A percentile compares a stretch with the other conserved stretches of the same genome.
Conservation (phyloP, 2,113 vertebrate species). For the Heterotis niloticus region DNA sequence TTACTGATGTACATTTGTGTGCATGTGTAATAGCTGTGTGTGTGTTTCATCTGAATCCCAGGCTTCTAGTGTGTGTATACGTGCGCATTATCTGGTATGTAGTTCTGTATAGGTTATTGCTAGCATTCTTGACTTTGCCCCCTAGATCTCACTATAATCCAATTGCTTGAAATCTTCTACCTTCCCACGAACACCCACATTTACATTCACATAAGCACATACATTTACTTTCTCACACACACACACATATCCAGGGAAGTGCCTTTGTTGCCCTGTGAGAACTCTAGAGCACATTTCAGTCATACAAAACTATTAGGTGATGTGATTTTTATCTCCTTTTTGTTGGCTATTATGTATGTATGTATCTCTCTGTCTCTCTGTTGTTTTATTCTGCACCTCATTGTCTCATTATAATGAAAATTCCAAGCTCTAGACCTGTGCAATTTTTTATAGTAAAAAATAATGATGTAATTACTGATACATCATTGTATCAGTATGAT, state of each 20-base stretch:
- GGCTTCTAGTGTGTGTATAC: background rate
- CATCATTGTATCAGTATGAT: background rate
- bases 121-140: background rate
- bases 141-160: background rate
- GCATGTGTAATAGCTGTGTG: background rate
- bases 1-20: background rate
- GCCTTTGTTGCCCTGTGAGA: background rate
- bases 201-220: background rate
- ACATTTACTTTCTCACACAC: background rate
- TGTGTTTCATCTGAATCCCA: background rate
- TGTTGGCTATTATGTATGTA: no score
- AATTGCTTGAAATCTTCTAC: background rate
- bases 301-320: no score
- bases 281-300: no score
- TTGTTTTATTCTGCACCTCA: no score
- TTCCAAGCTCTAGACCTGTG: background rate
- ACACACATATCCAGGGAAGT: background rate
- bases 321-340: no score
- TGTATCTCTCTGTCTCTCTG: no score
- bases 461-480: background rate
- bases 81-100: background rate
- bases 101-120: no score
- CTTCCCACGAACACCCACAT: background rate
- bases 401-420: no score
- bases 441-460: background rate